These are phyloP conservation scores for Cryptotermes secundus DNA, from an alignment of 1,140 invertebrate genomes.

Conservation along the genomic window DNA sequence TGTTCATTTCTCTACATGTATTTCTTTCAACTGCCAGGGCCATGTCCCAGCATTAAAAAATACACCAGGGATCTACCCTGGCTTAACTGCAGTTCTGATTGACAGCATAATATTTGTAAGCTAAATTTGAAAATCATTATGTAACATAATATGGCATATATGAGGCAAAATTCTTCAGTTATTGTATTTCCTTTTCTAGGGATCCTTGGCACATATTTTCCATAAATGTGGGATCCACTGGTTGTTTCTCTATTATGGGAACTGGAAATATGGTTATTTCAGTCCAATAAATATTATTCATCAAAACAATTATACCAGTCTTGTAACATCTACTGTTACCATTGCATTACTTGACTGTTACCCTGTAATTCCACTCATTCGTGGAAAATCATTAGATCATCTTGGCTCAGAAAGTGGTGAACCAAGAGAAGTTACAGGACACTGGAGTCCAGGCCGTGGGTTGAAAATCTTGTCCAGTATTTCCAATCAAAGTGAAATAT, in stretches of 20 bases:
- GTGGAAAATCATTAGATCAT: not conserved
- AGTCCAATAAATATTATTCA: not conserved
- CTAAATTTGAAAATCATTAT: too few species aligned
- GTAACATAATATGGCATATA: too few species aligned
- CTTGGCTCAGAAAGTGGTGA: not conserved
- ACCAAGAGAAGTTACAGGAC: not conserved
- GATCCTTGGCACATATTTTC: not conserved
- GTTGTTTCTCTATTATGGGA: not conserved
- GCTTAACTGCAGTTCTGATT: too few species aligned
- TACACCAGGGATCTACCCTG: too few species aligned
- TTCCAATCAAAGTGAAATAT: not conserved
- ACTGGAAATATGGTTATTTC: not conserved
- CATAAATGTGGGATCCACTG: slow-evolving; percentile 6
- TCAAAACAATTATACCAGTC: not conserved
- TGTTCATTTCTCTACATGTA: too few species aligned
- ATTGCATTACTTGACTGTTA: not conserved
- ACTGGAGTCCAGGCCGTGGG: not conserved
- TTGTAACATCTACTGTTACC: not conserved
- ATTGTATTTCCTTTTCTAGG: not conserved
- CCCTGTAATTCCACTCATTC: not conserved
- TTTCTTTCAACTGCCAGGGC: too few species aligned
- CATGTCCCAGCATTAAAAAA: too few species aligned
- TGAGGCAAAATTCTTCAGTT: too few species aligned
- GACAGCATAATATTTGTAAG: too few species aligned
- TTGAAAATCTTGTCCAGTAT: not conserved